Base-by-base conservation (phyloP, 2,888 invertebrate genomes). In the Philonicus albiceps region DNA sequence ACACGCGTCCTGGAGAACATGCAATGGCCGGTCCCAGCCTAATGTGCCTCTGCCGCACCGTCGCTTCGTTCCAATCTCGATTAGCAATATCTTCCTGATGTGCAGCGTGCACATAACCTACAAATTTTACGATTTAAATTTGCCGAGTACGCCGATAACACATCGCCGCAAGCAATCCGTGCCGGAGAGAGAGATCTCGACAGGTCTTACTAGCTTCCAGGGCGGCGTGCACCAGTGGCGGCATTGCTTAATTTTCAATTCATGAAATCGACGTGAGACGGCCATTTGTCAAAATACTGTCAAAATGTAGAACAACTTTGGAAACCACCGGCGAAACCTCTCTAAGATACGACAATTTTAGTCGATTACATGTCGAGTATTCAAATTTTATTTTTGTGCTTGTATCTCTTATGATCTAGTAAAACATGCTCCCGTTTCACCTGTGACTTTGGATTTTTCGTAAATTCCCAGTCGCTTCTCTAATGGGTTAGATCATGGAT, bases 1-100 rank as follows among this genome's bases (percentile, higher is more conserved):
- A 80, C 80, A 80, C 80, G 80, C 80, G 80, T 49, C 80, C 34
- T 43, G 49, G 27, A 49, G 80, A 80, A 80, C 80, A 80, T 53
- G 80, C 80, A 80, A 80, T 31, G 30, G 80, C 53, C 80, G 49
- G 43, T 43, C 49, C 49, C 49, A 53, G 40, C 30, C 80, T 80
- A 80, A 80, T 80, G 80, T 49, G 64, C 64, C 64, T 2, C 64
- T 11, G 64, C 64, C 27, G 27, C 19, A 7, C 64, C 64, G 64
- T 27, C 64, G 64, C 64, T 22, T 27, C 64, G 64, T 19, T 27
- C 11, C 3, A 22, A 31, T 53, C 80, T 49, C 80, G 80, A 80
- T 80, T 80, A 53, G 30, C 53, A 80, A 80, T 80, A 80, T 80
- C 40, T 80, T 80, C 80, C 80, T 80, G 80, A 80, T 80, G 80